Conservation (phyloP, 2,888 invertebrate genomes). For the Dolichopus griseipennis region DNA sequence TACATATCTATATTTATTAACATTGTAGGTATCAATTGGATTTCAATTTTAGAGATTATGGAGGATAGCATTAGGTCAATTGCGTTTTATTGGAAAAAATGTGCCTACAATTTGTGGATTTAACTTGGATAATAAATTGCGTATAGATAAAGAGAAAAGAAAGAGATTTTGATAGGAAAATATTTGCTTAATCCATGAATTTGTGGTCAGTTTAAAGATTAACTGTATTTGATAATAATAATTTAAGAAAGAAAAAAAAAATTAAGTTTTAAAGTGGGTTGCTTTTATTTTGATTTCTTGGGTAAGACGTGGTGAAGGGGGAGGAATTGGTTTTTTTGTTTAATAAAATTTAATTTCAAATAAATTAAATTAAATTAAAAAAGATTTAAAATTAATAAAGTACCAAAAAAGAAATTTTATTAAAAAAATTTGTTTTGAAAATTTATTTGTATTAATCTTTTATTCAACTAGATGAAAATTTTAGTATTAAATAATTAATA, state of each 20-base stretch:
- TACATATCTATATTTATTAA: background rate
- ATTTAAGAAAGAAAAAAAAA: background rate
- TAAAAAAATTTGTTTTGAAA: no score
- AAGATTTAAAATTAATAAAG: no score
- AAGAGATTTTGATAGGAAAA: background rate
- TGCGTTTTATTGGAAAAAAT: background rate
- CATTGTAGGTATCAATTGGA: background rate
- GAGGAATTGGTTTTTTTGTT: no score
- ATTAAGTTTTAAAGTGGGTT: background rate
- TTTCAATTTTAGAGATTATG: background rate
- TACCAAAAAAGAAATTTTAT: no score
- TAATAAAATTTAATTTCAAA: no score
- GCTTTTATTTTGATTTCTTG: background rate
- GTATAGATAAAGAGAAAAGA: background rate
- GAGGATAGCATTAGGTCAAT: background rate
- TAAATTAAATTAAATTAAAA: no score
- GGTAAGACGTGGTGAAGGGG: no score
- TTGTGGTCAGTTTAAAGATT: background rate
- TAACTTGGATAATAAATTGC: background rate
- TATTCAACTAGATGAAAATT: no score
- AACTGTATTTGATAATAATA: background rate
- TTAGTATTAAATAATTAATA: no score
- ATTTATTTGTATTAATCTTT: no score
- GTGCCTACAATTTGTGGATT: no score
- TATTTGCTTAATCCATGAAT: background rate